Percentiles rank a stretch among this genome's conserved stretches.
Evolutionary conservation across 2,113 vertebrate species (phyloP).

Genomic region (Scatophagus argus): DNA sequence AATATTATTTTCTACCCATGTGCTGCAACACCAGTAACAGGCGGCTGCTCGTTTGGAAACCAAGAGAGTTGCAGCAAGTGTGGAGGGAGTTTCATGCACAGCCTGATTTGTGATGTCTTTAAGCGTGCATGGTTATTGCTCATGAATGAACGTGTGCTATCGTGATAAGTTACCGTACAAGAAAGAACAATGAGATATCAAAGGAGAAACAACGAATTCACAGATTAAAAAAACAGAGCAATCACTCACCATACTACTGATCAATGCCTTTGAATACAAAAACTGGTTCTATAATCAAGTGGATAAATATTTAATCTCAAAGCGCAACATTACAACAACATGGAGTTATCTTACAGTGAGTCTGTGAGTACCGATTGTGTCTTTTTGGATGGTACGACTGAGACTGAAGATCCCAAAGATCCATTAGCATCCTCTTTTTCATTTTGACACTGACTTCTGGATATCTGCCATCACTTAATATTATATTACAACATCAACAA

Average conservation of each 20-base stretch:
- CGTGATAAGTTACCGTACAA: not conserved
- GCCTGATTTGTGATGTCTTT: not conserved
- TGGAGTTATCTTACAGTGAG: conserved; percentile 8
- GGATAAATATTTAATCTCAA: conserved; percentile 48
- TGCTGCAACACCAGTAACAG: not conserved
- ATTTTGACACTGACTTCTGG: conserved; percentile 74
- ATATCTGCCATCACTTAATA: conserved; percentile 76
- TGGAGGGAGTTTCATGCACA: not conserved
- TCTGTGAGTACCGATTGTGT: conserved; percentile 37
- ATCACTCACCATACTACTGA: not conserved
- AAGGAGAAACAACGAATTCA: not conserved
- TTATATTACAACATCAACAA: conserved; percentile 73
- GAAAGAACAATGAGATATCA: not conserved
- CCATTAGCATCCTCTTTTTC: conserved; percentile 73
- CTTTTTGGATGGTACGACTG: conserved; percentile 61
- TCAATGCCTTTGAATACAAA: no score
- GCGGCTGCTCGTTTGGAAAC: conserved; percentile 18
- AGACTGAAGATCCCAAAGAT: conserved; percentile 61
- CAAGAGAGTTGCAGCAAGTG: not conserved
- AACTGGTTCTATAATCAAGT: not conserved
- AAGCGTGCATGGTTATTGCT: not conserved
- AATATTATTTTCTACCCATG: conserved; percentile 30
- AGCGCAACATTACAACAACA: not conserved
- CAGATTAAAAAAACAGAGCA: not conserved
- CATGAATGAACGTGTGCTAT: not conserved